Evolutionary conservation across 2,888 invertebrate genomes (phyloP).

Genomic region (Pristionchus fissidentatus): DNA sequence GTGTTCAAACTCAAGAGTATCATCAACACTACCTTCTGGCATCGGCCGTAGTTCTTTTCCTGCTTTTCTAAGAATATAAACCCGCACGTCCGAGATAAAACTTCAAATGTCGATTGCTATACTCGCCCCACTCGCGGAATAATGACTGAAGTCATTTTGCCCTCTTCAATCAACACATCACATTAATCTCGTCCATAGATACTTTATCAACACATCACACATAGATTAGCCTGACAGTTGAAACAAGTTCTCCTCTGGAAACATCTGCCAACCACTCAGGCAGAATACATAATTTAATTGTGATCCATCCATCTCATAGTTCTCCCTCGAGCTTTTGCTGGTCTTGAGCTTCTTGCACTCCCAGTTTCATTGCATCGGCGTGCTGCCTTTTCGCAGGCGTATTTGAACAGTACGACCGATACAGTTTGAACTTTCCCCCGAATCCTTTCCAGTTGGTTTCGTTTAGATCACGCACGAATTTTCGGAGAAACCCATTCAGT

Average conservation of each 20-base stretch:
- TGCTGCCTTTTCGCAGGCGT: not conserved
- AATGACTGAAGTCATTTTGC: no score
- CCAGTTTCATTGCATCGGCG: not conserved
- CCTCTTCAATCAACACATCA: no score
- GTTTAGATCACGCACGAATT: conserved; percentile 8
- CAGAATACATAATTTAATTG: not conserved
- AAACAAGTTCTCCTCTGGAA: no score
- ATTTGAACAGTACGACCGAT: not conserved
- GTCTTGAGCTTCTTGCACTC: not conserved
- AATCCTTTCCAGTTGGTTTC: not conserved
- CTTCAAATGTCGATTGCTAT: no score
- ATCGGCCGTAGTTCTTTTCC: not conserved
- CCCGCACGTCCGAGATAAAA: no score
- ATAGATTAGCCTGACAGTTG: no score
- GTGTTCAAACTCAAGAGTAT: conserved; percentile 16
- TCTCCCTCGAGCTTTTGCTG: not conserved
- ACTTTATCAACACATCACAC: no score
- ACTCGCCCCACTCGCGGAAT: no score
- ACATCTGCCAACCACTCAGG: no score
- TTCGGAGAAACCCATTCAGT: not conserved
- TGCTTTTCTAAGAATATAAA: no score
- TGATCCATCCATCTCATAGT: not conserved
- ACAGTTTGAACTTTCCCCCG: not conserved
- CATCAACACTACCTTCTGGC: conserved; percentile 45
- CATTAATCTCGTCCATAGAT: no score